Conservation (phyloP, 2,113 vertebrate genomes). For the Ammodramus savannarum region DNA sequence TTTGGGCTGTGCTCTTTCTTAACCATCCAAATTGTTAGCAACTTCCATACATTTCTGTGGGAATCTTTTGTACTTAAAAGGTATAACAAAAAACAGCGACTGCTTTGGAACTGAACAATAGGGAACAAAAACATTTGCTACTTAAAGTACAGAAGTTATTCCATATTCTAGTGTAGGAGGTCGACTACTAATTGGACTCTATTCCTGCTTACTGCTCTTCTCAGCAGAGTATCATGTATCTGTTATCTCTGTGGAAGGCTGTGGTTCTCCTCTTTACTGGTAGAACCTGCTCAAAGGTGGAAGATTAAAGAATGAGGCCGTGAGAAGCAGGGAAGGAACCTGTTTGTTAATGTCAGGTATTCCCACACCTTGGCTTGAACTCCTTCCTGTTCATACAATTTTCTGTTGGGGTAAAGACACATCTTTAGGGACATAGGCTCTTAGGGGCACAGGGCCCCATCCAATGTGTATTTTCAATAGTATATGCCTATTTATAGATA, state of each 20-base stretch:
- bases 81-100: neutral
- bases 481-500: neutral
- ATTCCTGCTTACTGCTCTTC: neutral
- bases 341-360: neutral
- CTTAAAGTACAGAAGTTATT: neutral
- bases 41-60: neutral
- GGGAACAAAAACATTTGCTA: neutral
- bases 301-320: neutral
- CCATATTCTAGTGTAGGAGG: neutral
- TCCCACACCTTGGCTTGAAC: neutral
- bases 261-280: neutral
- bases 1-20: slow-evolving; percentile 6
- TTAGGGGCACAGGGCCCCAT: neutral
- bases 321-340: neutral
- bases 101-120: neutral
- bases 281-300: neutral
- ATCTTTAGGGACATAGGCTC: neutral
- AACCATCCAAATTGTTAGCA: neutral
- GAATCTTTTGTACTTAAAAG: neutral
- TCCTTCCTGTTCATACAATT: neutral
- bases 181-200: neutral
- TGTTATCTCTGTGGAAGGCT: neutral
- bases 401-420: neutral
- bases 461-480: neutral
- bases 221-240: neutral